Base-by-base conservation (phyloP, 2,113 vertebrate species). In the Spermophilus dauricus region DNA sequence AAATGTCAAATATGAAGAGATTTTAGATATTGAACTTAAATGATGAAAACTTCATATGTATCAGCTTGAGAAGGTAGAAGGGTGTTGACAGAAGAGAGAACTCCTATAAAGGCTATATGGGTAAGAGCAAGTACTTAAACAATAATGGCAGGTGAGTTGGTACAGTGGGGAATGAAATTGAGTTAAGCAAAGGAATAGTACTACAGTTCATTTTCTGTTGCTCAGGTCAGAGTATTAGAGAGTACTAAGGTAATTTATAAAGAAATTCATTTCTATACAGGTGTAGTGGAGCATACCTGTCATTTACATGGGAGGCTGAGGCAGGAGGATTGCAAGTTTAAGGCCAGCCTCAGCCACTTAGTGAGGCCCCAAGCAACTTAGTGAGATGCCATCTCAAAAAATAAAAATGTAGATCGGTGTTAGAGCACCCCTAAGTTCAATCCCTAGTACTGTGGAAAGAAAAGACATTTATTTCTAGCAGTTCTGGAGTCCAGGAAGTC, bases 1-100 rank as follows among this genome's bases (percentile, higher is more conserved):
- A 45, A 56, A 26, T 94, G 32, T 86, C 34, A 90, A 4, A 34
- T 73, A 7, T 7, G 28, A 85, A 78, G n/a, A 95, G 22, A 94
- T 58, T 78, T 94, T 82, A 65, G 51, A 32, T 85, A 63, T 18
- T 92, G 85, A 34, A 82, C 58, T 87, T 89, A 53, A 86, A 42
- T 56, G 76, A 42, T 69, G 67, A 92, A 84, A 32, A 0, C 37
- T 32, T 89, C 18, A 12, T 75, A 12, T 75, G 76, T 53, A 51
- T 4, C 20, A 45, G 37, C 17, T 70, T 2, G 30, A 45, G 32
- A 73, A 70, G 11, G 30, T 39, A 83, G 42, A 2, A 26, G 8
- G 42, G 5, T 20, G 12, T 42, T 72, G 87, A 65, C 37, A 34
- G 56, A 82, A 90, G 8, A 69, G 16, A 83, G 48, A 63, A 6